Percentiles rank a stretch among this genome's conserved stretches.
Evolutionary conservation across 37 sponge, comb jelly and placozoan genomes (phyloP).

Genomic region (Eunapius fragilis): DNA sequence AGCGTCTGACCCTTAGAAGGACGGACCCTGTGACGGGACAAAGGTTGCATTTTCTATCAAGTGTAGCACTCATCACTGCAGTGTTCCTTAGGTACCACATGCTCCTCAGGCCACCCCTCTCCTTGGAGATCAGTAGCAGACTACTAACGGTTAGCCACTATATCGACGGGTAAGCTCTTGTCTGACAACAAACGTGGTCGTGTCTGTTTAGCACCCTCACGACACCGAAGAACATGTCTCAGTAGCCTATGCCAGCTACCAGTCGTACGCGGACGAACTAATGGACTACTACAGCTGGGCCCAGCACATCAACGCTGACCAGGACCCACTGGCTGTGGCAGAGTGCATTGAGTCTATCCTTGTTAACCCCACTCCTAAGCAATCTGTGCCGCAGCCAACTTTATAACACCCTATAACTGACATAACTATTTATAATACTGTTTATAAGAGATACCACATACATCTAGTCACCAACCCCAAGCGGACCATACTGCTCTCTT

Average conservation of each 20-base stretch:
- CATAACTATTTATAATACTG: background rate
- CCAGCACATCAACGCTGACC: conserved; percentile 88
- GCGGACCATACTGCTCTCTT: conserved; percentile 46
- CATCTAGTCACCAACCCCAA: background rate
- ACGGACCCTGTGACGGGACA: conserved; percentile 82
- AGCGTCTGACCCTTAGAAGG: conserved; percentile 76
- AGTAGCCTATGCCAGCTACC: conserved; percentile 44
- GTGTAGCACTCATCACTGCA: background rate
- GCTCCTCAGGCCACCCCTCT: conserved; percentile 79
- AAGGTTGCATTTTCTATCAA: too few relatives aligned
- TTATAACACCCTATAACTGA: background rate
- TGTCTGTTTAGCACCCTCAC: conserved; percentile 53
- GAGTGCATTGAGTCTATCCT: conserved; percentile 84
- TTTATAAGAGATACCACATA: background rate
- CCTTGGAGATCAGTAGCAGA: conserved; percentile 71
- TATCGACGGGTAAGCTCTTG: background rate
- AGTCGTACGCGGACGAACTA: conserved; percentile 63
- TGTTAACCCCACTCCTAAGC: conserved; percentile 79
- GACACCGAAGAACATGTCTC: conserved; percentile 60
- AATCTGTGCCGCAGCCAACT: background rate
- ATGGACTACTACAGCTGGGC: conserved; percentile 56
- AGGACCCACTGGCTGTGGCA: conserved; percentile 89
- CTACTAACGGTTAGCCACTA: conserved; percentile 70
- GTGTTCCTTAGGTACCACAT: conserved; percentile 68
- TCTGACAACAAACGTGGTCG: background rate